Evolutionary conservation across 2,113 vertebrate species (phyloP), one percentile per base, ranked within the genome.

Genomic region (Trematocara unimaculatum): DNA sequence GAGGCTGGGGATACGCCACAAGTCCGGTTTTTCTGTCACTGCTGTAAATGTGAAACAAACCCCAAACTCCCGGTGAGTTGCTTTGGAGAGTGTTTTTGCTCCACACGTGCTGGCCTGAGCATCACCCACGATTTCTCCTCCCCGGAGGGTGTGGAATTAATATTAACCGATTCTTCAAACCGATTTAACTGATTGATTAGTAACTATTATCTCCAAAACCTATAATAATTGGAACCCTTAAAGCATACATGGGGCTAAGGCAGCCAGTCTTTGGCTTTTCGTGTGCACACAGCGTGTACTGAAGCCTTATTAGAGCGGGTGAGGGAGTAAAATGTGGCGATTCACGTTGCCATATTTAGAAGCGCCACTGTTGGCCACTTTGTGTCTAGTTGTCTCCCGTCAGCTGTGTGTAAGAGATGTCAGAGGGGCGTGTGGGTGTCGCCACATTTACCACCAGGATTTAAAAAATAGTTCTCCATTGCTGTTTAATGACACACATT

Each of bases 21-120:
- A 77, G 97, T 97, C 93, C 97, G 97, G 4, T 99, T 98, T 92
- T 99, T 98, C 96, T 99, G 98, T 93, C 97, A 98, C 95, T 97
- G 97, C 94, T 99, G 98, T 94, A 98, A 98, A 95, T 94, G 96
- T 90, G 97, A 98, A 95, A 97, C 97, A 83, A 96, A 94, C 92
- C 97, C 97, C 83, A 97, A 97, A 92, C 95, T 99, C 81, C 97
- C 98, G 97, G 98, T 98, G 94, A 98, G 98, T 94, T 42, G 15
- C 60, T 80, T 82, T 31, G 54, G 33, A 47, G 40, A 47, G 26
- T 56, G 49, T 79, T 47, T 84, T 31, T 80, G 14, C 84, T 74
- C 31, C 77, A 26, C n/a, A 3, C 70, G 40, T 38, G 33, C 56
- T 2, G 45, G 7, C 13, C 58, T 78, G 62, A 7, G 33, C n/a